Evolutionary conservation across 1,140 invertebrate species (phyloP).

Genomic region (Hestina assimilis): DNA sequence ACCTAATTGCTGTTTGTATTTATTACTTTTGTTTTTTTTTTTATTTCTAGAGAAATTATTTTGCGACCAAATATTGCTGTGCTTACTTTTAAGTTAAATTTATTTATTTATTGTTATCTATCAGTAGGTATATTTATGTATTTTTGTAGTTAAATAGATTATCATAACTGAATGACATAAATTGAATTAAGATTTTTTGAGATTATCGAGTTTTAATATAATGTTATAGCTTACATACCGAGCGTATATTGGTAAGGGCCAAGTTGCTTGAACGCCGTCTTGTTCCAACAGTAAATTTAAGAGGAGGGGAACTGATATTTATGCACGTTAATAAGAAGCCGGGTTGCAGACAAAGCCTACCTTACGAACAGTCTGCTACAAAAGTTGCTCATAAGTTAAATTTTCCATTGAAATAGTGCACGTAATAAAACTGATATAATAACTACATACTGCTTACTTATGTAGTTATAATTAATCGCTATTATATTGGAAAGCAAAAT

Average conservation of each 20-base stretch:
- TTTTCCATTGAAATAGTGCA: conserved; percentile 1
- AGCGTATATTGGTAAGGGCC: conserved; percentile 16
- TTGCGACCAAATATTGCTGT: no score
- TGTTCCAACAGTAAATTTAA: conserved; percentile 53
- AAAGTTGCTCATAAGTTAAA: not conserved
- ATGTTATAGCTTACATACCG: not conserved
- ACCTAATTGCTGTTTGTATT: no score
- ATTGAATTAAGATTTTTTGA: not conserved
- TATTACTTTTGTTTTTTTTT: no score
- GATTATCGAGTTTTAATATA: not conserved
- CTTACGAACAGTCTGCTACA: conserved; percentile 7
- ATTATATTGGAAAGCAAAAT: not conserved
- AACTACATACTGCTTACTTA: no score
- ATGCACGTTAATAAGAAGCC: conserved; percentile 71
- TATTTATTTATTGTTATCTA: no score
- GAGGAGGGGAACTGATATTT: conserved; percentile 62
- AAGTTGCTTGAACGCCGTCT: conserved; percentile 49
- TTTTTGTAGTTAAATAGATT: no score
- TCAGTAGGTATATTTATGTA: no score
- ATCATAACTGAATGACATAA: not conserved
- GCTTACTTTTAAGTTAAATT: no score
- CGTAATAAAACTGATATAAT: not conserved
- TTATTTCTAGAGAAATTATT: no score
- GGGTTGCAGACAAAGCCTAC: conserved; percentile 53
- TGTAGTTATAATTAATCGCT: conserved; percentile 1